Conservation (phyloP, 2,113 vertebrate genomes). For the Austrofundulus limnaeus region DNA sequence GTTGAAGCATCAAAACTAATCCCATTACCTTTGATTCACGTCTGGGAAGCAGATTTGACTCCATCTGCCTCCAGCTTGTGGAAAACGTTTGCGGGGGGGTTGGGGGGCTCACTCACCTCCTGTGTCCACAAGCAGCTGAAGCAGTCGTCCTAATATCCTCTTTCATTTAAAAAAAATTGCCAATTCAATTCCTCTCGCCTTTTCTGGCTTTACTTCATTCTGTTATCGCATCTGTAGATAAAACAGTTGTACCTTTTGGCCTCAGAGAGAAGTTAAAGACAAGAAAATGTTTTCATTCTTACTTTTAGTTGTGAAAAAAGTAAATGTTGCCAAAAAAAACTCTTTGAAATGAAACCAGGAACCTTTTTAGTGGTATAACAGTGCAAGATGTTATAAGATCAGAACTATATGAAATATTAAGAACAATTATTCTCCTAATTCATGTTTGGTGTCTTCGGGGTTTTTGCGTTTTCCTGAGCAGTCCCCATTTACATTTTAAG, state of each 20-base stretch:
- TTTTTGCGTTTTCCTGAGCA: too few species aligned
- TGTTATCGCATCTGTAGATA: slow-evolving; percentile 24
- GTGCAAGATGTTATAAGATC: too few species aligned
- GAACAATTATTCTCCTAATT: too few species aligned
- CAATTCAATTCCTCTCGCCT: slow-evolving; percentile 18
- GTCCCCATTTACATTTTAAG: neutral
- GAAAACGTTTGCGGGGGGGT: slow-evolving; percentile 44
- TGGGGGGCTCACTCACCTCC: slow-evolving; percentile 32
- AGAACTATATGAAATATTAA: too few species aligned
- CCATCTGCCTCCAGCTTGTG: slow-evolving; percentile 28
- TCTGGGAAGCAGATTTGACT: slow-evolving; percentile 38
- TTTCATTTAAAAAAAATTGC: slow-evolving; percentile 29
- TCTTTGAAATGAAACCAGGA: neutral
- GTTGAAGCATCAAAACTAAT: slow-evolving; percentile 43
- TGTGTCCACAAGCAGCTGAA: slow-evolving; percentile 15
- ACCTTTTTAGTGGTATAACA: too few species aligned
- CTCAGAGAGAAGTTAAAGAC: neutral
- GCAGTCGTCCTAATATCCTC: slow-evolving; percentile 22
- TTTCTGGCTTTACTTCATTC: slow-evolving; percentile 24
- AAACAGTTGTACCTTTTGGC: slow-evolving; percentile 2
- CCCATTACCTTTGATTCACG: slow-evolving; percentile 46
- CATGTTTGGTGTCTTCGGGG: too few species aligned
- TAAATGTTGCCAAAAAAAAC: neutral
- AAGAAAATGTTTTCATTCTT: neutral
- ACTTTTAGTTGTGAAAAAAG: neutral